Evolutionary conservation across 1,140 invertebrate genomes (phyloP), one percentile per base, ranked within the genome.

Genomic region (Phymorhynchus buccinoides): DNA sequence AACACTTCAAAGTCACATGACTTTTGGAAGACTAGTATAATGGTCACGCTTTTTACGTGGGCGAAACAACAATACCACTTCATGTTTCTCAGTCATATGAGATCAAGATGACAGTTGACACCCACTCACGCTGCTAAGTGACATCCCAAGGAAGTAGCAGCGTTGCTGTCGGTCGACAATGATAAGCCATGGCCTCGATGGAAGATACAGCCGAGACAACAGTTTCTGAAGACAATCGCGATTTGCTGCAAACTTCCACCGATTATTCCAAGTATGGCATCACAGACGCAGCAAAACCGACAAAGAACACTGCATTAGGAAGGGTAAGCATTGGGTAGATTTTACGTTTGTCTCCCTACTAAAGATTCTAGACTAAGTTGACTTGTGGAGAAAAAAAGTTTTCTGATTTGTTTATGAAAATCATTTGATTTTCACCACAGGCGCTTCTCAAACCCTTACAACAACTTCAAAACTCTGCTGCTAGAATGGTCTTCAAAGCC

Each of bases 191-290:
- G 32, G 35, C 32, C 2, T 35, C 30, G 62, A 66, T 22, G 7
- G 22, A 66, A 30, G 62, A n/a, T 4, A 71, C 35, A 22, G 35
- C 4, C 9, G 18, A 78, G 27, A 37, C 39, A 6, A 27, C 3
- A 42, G 12, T n/a, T 35, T 14, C 0, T 1, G 12, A 27, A 3
- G 42, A 9, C 9, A 22, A 4, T 22, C 2, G 3, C 2, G 81
- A 86, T 6, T 37, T 9, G 22, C 16, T 75, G 44, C 35, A 79
- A 27, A 44, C 82, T 44, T 90, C 89, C 27, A 87, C 84, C n/a
- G 88, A 89, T 80, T 90, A 90, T 80, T 84, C 87, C 18, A 88
- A 87, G 80, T 90, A 90, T 80, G 89, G 89, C 18, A 88, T 90
- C 62, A 89, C 84, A 81, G 87, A 88, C 80, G 84, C 86, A 3